Evolutionary conservation across 2,797 vertebrate species (phyloP).

Genomic region (Poecilia velifera): DNA sequence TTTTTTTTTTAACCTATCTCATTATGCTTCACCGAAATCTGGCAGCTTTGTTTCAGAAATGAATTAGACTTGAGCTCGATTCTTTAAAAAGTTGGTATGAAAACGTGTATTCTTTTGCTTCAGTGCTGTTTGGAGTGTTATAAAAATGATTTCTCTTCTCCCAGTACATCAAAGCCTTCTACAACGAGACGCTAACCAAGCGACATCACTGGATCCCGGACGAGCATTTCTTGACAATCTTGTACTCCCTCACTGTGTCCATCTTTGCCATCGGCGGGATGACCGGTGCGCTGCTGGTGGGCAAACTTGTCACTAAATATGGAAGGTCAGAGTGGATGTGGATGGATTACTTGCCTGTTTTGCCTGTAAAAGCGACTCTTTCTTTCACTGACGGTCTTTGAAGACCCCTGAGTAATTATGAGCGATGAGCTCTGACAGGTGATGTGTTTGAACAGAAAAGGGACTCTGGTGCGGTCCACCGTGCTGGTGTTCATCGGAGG

Average conservation of each 20-base stretch:
- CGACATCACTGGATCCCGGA: conserved; percentile 68
- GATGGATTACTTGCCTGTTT: background rate
- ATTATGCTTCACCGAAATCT: background rate
- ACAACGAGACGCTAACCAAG: conserved; percentile 82
- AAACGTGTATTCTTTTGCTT: background rate
- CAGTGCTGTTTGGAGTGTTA: background rate
- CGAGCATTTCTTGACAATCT: conserved; percentile 73
- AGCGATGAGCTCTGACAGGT: background rate
- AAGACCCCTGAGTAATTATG: background rate
- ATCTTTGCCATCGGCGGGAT: conserved; percentile 90
- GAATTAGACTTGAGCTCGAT: background rate
- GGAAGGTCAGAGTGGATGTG: conserved; percentile 82
- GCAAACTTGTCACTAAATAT: conserved; percentile 83
- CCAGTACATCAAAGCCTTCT: conserved; percentile 92
- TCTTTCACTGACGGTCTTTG: background rate
- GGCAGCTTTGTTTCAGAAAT: background rate
- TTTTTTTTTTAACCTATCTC: background rate
- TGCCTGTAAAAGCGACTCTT: background rate
- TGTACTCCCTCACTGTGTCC: conserved; percentile 90
- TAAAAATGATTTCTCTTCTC: conserved; percentile 6
- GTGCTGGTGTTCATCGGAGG: conserved; percentile 86
- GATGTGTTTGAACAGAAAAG: conserved; percentile 80
- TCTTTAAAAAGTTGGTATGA: background rate
- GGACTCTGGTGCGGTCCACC: conserved; percentile 82
- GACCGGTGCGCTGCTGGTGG: conserved; percentile 84